Evolutionary conservation across 92 coral and sea anemone genomes (phyloP), one percentile per base, ranked within the genome.

Genomic region (Epizoanthus scotinus): DNA sequence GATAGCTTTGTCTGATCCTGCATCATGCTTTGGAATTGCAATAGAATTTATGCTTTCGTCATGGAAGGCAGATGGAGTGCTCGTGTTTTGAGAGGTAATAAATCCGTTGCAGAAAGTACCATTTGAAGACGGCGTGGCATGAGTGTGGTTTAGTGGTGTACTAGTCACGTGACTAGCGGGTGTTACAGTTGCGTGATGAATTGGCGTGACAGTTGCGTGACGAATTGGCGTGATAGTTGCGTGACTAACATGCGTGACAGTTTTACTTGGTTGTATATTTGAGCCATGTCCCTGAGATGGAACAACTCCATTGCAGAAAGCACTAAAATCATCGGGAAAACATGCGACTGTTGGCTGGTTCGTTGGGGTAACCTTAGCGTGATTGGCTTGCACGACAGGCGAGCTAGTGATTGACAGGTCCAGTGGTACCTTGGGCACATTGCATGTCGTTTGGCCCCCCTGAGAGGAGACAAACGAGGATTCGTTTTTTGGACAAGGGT

Each of bases 401-500:
- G 81, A 75, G 18, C 63, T 59, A 75, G 21, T 38, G 22, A 75
- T 19, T n/a, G 56, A 34, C 20, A 60, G 14, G 55, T 36, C 68
- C n/a, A 15, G 57, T 13, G 25, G 55, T 36, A 8, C 55, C 22
- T 75, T 75, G 28, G 57, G 59, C 7, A 6, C 50, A 38, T 58
- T 75, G 58, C 52, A 31, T 18, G 67, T 17, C 3, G 53, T 20
- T 38, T 47, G 67, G 12, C 24, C 38, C 15, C 38, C 40, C 50
- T 75, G 81, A 2, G 81, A 75, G 21, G 69, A 58, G n/a, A 75
- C 21, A 38, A 75, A 40, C 31, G 69, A 75, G 40, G 44, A 29
- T 58, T 75, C 68, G 3, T 57, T 53, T 25, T 75, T 75, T 38
- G 99, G 99, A 56, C 95, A 91, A 1, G 99, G 99, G 24, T 87